A percentile compares a stretch with the other conserved stretches of the same genome.
Conservation (phyloP, 2,113 vertebrate genomes). For the Callopanchax toddi region DNA sequence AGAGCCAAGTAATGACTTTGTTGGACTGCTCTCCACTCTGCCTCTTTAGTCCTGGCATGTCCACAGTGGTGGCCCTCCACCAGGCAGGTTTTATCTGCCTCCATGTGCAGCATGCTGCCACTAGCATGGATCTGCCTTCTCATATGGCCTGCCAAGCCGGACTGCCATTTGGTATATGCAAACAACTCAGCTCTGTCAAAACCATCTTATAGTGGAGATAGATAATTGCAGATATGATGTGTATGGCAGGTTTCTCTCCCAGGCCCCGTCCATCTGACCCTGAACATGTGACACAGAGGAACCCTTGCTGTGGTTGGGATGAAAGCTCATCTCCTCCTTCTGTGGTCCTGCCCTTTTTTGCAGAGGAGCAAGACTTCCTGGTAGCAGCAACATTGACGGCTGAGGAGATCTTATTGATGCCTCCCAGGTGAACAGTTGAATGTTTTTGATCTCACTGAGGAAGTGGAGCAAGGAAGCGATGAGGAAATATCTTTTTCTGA, state of each 20-base stretch:
- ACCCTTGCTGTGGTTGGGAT: constrained; percentile 3
- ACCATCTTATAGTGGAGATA: constrained; percentile 25
- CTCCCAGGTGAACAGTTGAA: constrained; percentile 7
- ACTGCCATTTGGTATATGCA: constrained; percentile 25
- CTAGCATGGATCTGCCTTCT: constrained; percentile 36
- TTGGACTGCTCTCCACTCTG: constrained; percentile 20
- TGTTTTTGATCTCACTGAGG: constrained; percentile 11
- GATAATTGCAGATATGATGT: constrained; percentile 54
- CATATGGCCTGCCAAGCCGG: constrained; percentile 36
- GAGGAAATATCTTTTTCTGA: constrained; percentile 2
- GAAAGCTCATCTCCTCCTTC: constrained; percentile 15
- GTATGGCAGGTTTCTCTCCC: constrained; percentile 3
- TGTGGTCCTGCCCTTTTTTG: constrained; percentile 1
- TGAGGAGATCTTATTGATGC: constrained; percentile 19
- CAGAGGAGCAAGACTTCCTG: constrained; percentile 7
- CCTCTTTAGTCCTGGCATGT: constrained; percentile 51
- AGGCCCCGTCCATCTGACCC: constrained; percentile 29
- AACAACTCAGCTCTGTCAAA: constrained; percentile 19
- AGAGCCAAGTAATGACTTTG: constrained; percentile 34
- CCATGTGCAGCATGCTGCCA: constrained; percentile 43
- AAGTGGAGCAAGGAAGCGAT: background rate
- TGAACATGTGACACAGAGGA: background rate
- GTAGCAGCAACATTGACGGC: constrained; percentile 15
- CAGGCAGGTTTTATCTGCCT: constrained; percentile 55
- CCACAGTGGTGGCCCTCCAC: constrained; percentile 45